Evolutionary conservation across 2,113 vertebrate genomes (phyloP).

Genomic region (Riparia riparia): DNA sequence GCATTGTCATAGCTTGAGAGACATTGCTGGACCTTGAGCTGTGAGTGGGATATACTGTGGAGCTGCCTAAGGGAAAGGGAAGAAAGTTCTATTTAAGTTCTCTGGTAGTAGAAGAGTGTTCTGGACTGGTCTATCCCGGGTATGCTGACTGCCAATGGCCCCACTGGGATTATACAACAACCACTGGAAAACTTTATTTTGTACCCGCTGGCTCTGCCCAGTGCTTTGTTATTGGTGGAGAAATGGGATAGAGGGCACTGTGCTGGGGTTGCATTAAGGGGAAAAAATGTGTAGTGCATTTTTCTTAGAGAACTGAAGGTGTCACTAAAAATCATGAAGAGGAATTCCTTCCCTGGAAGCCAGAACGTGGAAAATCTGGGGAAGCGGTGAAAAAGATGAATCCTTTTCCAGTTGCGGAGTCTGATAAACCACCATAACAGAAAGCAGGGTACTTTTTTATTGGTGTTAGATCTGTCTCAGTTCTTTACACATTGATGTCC

Average conservation of each 20-base stretch:
- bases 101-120: neutral
- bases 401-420: neutral
- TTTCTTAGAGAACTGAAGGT: conserved; percentile 62
- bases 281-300: conserved; percentile 1
- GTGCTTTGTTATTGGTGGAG: neutral
- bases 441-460: neutral
- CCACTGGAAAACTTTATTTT: neutral
- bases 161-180: neutral
- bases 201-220: neutral
- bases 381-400: neutral
- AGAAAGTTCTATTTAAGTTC: neutral
- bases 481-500: neutral
- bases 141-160: neutral
- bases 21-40: neutral
- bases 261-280: neutral
- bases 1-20: rapidly evolving
- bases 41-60: neutral
- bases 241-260: neutral
- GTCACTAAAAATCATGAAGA: conserved; percentile 63
- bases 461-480: conserved; percentile 2
- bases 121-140: neutral
- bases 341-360: neutral
- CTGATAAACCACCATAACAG: neutral
- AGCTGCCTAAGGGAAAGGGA: neutral
- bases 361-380: neutral